phyloP scores from a whole-genome alignment of 2,113 vertebrate species.

The Natator depressus region DNA sequence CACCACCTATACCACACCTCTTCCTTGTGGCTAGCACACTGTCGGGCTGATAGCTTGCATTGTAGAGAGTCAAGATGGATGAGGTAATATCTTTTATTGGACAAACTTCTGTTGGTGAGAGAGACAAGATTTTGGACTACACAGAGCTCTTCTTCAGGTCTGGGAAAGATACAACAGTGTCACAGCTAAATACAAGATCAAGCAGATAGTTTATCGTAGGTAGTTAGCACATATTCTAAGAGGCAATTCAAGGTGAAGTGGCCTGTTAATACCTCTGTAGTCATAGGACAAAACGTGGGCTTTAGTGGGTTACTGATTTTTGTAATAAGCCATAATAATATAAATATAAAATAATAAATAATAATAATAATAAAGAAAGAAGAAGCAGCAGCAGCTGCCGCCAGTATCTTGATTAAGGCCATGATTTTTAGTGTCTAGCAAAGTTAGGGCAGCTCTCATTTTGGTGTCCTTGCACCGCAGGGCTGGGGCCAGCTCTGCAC shows the following conservation, averaged over 20 bases:
- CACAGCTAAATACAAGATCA: background rate
- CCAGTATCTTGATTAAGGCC: background rate
- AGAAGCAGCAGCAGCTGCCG: too few species aligned
- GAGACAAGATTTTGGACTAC: background rate
- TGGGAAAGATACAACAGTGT: background rate
- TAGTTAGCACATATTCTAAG: background rate
- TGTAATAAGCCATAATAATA: background rate
- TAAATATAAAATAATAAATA: too few species aligned
- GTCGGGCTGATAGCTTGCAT: background rate
- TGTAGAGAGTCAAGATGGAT: background rate
- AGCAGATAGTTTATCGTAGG: background rate
- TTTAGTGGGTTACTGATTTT: background rate
- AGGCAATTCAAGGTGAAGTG: background rate
- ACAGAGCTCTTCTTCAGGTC: background rate
- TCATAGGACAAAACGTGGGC: background rate
- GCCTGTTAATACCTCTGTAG: background rate
- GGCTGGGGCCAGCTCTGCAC: too few species aligned
- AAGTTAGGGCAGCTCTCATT: background rate
- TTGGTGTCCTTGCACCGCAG: too few species aligned
- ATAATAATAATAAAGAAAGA: too few species aligned
- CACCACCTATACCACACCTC: background rate
- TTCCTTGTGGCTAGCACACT: rapidly evolving
- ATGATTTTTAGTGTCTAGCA: background rate
- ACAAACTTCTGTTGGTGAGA: background rate
- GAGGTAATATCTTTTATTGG: background rate